phyloP scores from a whole-genome alignment of 2,888 invertebrate genomes.

The Adelphocoris suturalis region DNA sequence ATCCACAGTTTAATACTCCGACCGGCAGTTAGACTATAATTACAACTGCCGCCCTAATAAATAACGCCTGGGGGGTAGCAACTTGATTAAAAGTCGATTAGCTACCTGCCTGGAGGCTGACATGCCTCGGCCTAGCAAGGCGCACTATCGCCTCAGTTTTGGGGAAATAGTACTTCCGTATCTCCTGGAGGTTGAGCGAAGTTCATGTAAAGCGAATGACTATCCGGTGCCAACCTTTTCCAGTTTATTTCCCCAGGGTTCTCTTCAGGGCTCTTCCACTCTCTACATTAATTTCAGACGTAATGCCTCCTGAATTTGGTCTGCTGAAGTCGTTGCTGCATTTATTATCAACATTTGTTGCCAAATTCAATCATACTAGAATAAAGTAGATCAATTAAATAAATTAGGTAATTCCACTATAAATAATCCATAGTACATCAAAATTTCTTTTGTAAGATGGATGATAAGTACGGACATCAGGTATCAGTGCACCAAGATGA shows the following conservation, averaged over 20 bases:
- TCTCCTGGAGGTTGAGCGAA: background rate
- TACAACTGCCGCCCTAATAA: slow-evolving; percentile 31
- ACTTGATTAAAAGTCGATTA: slow-evolving; percentile 51
- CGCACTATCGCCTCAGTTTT: no score
- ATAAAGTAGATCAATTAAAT: no score
- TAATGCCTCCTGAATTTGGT: no score
- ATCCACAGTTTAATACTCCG: slow-evolving; percentile 53
- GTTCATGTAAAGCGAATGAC: background rate
- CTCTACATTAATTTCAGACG: background rate
- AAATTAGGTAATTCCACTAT: no score
- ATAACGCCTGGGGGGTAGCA: slow-evolving; percentile 25
- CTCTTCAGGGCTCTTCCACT: background rate
- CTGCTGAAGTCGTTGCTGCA: no score
- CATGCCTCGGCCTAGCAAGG: background rate
- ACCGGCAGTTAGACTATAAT: slow-evolving; percentile 22
- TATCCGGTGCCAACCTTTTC: background rate
- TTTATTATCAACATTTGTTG: no score
- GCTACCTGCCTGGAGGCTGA: background rate
- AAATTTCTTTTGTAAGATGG: no score
- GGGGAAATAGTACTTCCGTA: no score
- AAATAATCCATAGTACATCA: no score
- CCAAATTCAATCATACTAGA: no score
- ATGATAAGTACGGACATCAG: no score
- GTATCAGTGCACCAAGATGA: no score
- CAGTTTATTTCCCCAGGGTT: background rate